phyloP scores from a whole-genome alignment of 2,797 vertebrate genomes.

The Pangasius djambal region DNA sequence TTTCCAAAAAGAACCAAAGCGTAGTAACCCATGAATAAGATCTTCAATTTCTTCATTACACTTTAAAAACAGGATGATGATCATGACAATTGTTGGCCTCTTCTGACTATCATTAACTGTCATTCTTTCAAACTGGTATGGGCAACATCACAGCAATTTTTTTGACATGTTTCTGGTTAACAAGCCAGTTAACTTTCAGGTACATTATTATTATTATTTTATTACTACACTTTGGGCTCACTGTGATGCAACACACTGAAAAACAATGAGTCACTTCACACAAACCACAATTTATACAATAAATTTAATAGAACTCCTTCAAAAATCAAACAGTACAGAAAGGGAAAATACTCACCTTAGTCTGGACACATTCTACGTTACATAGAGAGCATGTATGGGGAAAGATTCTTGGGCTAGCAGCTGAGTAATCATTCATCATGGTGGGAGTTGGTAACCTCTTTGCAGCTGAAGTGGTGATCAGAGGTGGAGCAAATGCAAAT shows the following conservation, averaged over 20 bases:
- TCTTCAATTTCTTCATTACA: constrained; percentile 20
- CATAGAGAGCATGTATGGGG: constrained; percentile 98
- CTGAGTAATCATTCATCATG: constrained; percentile 94
- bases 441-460: constrained; percentile 81
- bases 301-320: constrained; percentile 46
- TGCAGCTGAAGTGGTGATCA: constrained; percentile 68
- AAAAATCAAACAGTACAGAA: constrained; percentile 48
- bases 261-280: constrained; percentile 47
- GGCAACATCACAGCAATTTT: neutral
- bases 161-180: neutral
- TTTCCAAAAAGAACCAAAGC: constrained; percentile 14
- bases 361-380: constrained; percentile 87
- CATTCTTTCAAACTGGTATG: neutral
- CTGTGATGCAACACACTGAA: constrained; percentile 33
- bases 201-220: constrained; percentile 33
- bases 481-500: constrained; percentile 73
- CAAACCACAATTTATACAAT: constrained; percentile 33
- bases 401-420: constrained; percentile 87
- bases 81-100: neutral
- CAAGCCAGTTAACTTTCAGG: constrained; percentile 29
- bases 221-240: constrained; percentile 41
- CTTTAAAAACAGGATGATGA: neutral
- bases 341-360: constrained; percentile 90
- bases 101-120: neutral
- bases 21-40: neutral